Percentiles rank a stretch among this genome's conserved stretches.
Conservation (phyloP, 2,113 vertebrate species). For the Procavia capensis region DNA sequence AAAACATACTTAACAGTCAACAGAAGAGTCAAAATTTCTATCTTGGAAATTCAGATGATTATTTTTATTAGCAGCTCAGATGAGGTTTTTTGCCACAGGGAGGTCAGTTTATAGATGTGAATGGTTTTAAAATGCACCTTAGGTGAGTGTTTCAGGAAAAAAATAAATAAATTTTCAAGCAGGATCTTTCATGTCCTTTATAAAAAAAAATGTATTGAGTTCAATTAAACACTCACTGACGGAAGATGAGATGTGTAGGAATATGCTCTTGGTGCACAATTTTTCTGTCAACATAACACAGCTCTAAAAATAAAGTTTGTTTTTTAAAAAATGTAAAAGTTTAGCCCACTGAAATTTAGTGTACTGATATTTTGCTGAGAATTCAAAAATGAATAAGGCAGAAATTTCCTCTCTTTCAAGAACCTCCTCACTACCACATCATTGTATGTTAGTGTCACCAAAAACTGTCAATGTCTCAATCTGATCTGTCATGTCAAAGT, state of each 20-base stretch:
- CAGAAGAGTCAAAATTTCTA: not conserved
- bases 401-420: not conserved
- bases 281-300: not conserved
- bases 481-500: accelerated
- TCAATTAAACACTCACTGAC: not conserved
- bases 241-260: not conserved
- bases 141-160: not conserved
- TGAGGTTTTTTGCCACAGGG: not conserved
- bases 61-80: not conserved
- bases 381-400: not conserved
- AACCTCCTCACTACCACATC: too few species aligned
- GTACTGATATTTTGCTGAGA: not conserved
- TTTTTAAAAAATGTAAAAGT: not conserved
- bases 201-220: not conserved
- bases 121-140: not conserved
- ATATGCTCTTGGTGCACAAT: not conserved
- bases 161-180: not conserved
- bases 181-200: not conserved
- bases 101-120: not conserved
- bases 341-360: not conserved
- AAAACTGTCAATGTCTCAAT: accelerated
- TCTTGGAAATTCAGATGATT: not conserved
- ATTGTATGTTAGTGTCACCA: accelerated
- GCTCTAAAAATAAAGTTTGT: not conserved
- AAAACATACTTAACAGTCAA: accelerated